These are phyloP conservation scores for Apis mellifera DNA, from an alignment of 1,140 invertebrate species.

Conservation along the genomic window Amel_HAv3.1 CM009936.2:11631001-11631500, in stretches of 20 bases:
- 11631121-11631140: slow-evolving; percentile 61
- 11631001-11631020: background rate
- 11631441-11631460: no score
- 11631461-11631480: no score
- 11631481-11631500: no score
- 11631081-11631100: slow-evolving; percentile 1
- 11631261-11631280: background rate
- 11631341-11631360: no score
- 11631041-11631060: slow-evolving; percentile 4
- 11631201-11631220: slow-evolving; percentile 51
- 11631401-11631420: no score
- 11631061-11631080: background rate
- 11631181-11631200: slow-evolving; percentile 44
- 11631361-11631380: no score
- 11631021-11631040: background rate
- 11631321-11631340: no score
- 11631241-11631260: background rate
- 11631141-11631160: slow-evolving; percentile 42
- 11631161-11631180: slow-evolving; percentile 45
- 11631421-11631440: no score
- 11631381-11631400: no score
- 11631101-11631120: background rate
- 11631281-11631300: slow-evolving; percentile 37
- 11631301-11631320: no score
- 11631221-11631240: slow-evolving; percentile 32